Evolutionary conservation across 2,888 invertebrate species (phyloP), one percentile per base, ranked within the genome.

Genomic region (Apamea crenata): DNA sequence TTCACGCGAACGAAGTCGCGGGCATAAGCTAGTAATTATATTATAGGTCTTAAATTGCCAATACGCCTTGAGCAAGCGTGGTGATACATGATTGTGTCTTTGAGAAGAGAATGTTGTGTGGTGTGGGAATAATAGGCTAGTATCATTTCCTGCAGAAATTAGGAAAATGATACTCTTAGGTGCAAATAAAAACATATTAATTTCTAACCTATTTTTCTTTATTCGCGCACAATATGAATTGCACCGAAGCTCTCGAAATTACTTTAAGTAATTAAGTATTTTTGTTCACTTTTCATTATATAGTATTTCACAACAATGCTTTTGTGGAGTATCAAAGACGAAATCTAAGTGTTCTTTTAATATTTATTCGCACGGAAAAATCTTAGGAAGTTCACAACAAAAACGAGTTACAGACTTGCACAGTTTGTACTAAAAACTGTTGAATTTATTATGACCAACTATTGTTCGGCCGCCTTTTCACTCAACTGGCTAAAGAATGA

Each of bases 401-500:
- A 80, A 81, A n/a, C 36, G 29, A 67, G 14, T 66, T 47, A 21
- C 61, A 29, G 25, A n/a, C 56, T 81, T 40, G 63, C 32, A 53
- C 59, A 70, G 59, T 80, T 66, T 47, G 59, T 40, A 56, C 21
- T 67, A 29, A 63, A 71, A 73, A 59, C 40, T 25, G 68, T 66
- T 81, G 50, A 74, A 70, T 77, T 77, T 77, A 70, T 75, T 69
- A 80, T 56, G 47, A 74, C 16, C 8, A 67, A 50, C 67, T 53
- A 66, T 79, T 72, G 71, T 72, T 44, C n/a, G 7, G 25, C 1
- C 4, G 21, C 32, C 63, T 59, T 50, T 59, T 18, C 61, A 16
- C n/a, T n/a, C n/a, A n/a, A n/a, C n/a, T 1, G 29, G 12, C 32
- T 56, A n/a, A 50, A 77, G 21, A 71, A 32, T 16, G 36, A 70